A percentile compares a stretch with the other conserved stretches of the same genome.
These are phyloP conservation scores for Agrochola circellaris DNA, from an alignment of 2,888 invertebrate species.

Conservation along the genomic window DNA sequence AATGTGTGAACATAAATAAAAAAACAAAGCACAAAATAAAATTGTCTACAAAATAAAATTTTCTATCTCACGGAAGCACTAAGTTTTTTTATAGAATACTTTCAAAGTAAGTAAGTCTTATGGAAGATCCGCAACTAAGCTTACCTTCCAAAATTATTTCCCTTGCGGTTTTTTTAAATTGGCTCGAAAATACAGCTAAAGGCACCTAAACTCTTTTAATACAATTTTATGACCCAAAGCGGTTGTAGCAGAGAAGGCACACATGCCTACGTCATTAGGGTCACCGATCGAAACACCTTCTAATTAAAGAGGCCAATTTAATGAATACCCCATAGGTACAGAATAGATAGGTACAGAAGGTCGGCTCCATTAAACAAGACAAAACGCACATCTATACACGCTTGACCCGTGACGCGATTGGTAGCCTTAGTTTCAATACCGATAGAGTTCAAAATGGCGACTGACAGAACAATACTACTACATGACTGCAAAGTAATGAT, in stretches of 20 bases:
- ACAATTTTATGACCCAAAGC: constrained; percentile 25
- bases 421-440: too few relatives aligned
- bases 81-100: neutral
- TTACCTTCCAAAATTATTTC: neutral
- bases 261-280: constrained; percentile 37
- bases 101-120: neutral
- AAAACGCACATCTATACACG: neutral
- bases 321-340: constrained; percentile 8
- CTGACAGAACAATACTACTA: too few relatives aligned
- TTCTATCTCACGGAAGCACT: too few relatives aligned
- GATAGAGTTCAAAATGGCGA: too few relatives aligned
- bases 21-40: too few relatives aligned
- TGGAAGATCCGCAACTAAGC: neutral
- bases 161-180: constrained; percentile 2
- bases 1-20: too few relatives aligned
- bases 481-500: too few relatives aligned
- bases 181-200: constrained; percentile 7
- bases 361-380: neutral
- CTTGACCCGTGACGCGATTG: too few relatives aligned
- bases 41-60: too few relatives aligned
- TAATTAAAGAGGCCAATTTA: constrained; percentile 56
- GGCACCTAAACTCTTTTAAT: constrained; percentile 24
- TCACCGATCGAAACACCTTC: constrained; percentile 43
- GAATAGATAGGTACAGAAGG: neutral
- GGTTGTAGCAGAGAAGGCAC: constrained; percentile 15